Evolutionary conservation across 2,888 invertebrate genomes (phyloP).

Genomic region (Elegia similella): DNA sequence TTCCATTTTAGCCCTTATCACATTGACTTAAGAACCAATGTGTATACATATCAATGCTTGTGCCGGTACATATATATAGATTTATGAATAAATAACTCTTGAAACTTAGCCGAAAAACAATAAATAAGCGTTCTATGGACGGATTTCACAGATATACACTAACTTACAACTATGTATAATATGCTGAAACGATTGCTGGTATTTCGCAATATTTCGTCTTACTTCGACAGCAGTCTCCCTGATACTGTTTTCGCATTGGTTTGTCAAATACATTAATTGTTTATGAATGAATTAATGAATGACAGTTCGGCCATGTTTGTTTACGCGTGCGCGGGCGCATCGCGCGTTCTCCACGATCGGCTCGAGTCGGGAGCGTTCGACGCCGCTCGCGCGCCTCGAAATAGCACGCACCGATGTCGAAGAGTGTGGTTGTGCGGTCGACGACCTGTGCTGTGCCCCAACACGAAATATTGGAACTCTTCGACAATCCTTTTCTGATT

Average conservation of each 20-base stretch:
- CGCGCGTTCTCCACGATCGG: slow-evolving; percentile 45
- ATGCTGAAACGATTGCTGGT: too few relatives aligned
- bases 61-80: too few relatives aligned
- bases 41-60: too few relatives aligned
- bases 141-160: too few relatives aligned
- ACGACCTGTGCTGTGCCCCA: slow-evolving; percentile 70
- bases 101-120: too few relatives aligned
- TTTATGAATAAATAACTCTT: too few relatives aligned
- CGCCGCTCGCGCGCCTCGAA: slow-evolving; percentile 67
- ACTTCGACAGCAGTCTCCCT: background rate
- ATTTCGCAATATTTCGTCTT: background rate
- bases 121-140: too few relatives aligned
- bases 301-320: slow-evolving; percentile 79
- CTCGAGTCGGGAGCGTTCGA: slow-evolving; percentile 59
- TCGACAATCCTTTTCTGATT: slow-evolving; percentile 60
- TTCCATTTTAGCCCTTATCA: too few relatives aligned
- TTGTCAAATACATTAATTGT: slow-evolving; percentile 71
- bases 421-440: slow-evolving; percentile 76
- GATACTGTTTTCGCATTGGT: slow-evolving; percentile 57
- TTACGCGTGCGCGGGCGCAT: slow-evolving; percentile 68
- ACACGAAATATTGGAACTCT: slow-evolving; percentile 74
- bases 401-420: slow-evolving; percentile 74
- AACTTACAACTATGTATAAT: too few relatives aligned
- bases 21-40: too few relatives aligned
- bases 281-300: slow-evolving; percentile 80